Base-by-base conservation (phyloP, 2,888 invertebrate species). In the Parthenolecanium corni region DNA sequence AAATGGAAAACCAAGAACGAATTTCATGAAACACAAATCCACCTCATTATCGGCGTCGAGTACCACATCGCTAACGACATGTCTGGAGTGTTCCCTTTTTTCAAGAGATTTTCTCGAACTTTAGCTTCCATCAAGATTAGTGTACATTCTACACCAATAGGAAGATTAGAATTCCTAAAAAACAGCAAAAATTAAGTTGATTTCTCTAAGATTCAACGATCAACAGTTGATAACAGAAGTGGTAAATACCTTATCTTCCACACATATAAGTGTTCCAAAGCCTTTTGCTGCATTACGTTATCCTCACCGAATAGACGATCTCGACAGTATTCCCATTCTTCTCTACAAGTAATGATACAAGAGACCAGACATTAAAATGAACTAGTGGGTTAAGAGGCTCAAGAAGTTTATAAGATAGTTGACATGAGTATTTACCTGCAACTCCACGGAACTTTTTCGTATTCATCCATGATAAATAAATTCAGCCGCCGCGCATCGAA, bases 41-140 rank as follows among this genome's bases (percentile, higher is more conserved):
- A 68, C 68, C 66, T 67, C 62, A 66, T 66, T 18, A 68, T 31
- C 9, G 66, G 80, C 6, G 82, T 77, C 0, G 82, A 80, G 71
- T 82, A 52, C 40, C 36, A 16, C 49, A 4, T 46, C 46, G 47
- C 23, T 47, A 46, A 58, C 20, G 9, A 21, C 14, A 36, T 58
- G 46, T 2, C 14, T 24, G 46, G 25, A 3, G 4, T 47, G 14
- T 58, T 46, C 24, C 21, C 36, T 31, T n/a, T 46, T 9, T 42
- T 38, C 2, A 21, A 2, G 1, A 40, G 21, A 6, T 4, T n/a
- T 11, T 18, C 57, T 47, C 31, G 16, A 11, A 61, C 38, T 36
- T 40, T 25, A 0, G 36, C 49, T 3, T 61, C 61, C 51, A 61
- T 61, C 12, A 61, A 21, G 49, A 49, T 49, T 3, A 61, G 23